Evolutionary conservation across 2,797 vertebrate species (phyloP), one percentile per base, ranked within the genome.

Genomic region (Salarias fasciatus): DNA sequence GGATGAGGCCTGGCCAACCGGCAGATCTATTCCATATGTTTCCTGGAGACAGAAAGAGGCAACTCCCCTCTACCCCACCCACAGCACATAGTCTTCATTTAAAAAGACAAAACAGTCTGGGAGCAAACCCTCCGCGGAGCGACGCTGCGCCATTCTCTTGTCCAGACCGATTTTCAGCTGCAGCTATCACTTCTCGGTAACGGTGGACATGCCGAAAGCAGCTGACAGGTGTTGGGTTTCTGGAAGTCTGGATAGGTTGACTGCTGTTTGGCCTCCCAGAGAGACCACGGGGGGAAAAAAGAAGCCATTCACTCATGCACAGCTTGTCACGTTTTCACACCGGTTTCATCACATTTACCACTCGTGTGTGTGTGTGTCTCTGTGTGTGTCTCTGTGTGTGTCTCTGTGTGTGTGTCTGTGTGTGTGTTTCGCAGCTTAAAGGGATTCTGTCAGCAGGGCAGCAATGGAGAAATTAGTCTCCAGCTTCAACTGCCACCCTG

Each of bases 11-110:
- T 55, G 85, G 92, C 93, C 95, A 95, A 92, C 88, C 90, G 90
- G 91, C 87, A 95, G 94, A 95, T 95, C 88, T 94, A 88, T 95
- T 95, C 94, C 96, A 95, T 96, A 95, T 98, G 97, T 96, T 97
- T 97, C 89, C 88, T 94, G 86, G 92, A 86, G 77, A 83, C 38
- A 64, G 49, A 64, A 58, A 53, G 62, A 80, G 57, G 58, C 77
- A 78, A 80, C 83, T 91, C 80, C 92, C 93, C 89, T 78, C 43
- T 11, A 68, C 53, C 55, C 57, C 59, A 67, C 69, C 53, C 75
- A 45, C 72, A 63, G 46, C 63, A 68, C 71, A 64, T 61, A 28
- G 58, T 69, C 66, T 60, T 82, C 67, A 63, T 80, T 82, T 84
- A 65, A 77, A 74, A 80, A 78, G 66, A 65, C 70, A 74, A 68